Base-by-base conservation (phyloP, 2,113 vertebrate genomes). In the Isichthys henryi region DNA sequence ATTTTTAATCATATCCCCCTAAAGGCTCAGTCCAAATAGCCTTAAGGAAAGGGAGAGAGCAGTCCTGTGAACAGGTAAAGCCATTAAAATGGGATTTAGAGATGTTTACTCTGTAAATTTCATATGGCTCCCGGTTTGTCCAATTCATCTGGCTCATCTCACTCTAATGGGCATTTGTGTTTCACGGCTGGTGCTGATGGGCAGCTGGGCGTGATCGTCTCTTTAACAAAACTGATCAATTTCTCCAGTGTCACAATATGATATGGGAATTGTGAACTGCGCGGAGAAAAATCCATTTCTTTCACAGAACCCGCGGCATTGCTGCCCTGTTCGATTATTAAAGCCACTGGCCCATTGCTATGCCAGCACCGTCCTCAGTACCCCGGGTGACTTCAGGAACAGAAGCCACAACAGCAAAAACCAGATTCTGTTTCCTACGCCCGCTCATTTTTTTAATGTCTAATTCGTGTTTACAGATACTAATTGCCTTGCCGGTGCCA, bases 1-100 rank as follows among this genome's bases (percentile, higher is more conserved):
- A 95, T 95, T 94, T 95, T 95, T 96, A 95, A 96, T 96, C 92
- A 94, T 94, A 92, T 94, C 93, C 91, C 95, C 95, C 89, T 94
- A 94, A 95, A 95, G 93, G 92, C 94, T 95, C 90, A 91, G 92
- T 90, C 93, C 93, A 95, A 95, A 95, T 94, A 95, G 94, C 96
- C 95, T 95, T 92, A 95, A 95, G 95, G 95, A 91, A 92, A 91
- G 92, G 90, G 90, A 91, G 92, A 92, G 91, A 91, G 90, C 89
- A 93, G 93, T 93, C 92, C 93, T 93, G 93, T 93, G 89, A 92
- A 96, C 93, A 95, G 93, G 94, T 94, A 94, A 62, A 94, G 93
- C 94, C 94, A 95, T 95, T 95, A 96, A 95, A 96, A 94, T 93
- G 58, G 90, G 93, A 92, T 94, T 93, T 95, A 94, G 91, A 93